phyloP scores from a whole-genome alignment of 53 echinoderm and acorn worm genomes.

The Hippasteria phrygiana region DNA sequence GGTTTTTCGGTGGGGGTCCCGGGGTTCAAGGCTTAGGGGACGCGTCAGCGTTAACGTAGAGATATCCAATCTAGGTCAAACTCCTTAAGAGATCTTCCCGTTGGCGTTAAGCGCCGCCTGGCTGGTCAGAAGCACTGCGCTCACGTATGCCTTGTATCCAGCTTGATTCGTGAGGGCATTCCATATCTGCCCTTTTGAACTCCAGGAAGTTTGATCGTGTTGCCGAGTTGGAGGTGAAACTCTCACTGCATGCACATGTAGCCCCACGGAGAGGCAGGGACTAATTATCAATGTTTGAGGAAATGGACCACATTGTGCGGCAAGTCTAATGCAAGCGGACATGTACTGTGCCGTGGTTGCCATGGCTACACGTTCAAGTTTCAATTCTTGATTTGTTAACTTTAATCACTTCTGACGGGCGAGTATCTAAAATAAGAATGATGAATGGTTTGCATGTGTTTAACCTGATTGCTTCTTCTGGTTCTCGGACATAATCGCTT shows the following conservation, averaged over 20 bases:
- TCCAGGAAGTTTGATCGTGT: conserved; percentile 22
- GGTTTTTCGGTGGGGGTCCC: neutral
- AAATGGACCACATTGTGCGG: conserved; percentile 3
- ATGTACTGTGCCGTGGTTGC: conserved; percentile 24
- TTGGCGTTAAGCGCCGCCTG: neutral
- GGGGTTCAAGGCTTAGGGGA: neutral
- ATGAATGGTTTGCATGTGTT: neutral
- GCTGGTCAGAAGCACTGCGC: neutral
- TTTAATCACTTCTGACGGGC: conserved; percentile 3
- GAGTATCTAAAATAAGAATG: conserved; percentile 14
- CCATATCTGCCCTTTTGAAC: neutral
- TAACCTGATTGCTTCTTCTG: neutral
- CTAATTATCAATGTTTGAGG: conserved; percentile 46
- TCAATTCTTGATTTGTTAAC: neutral
- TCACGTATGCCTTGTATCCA: neutral
- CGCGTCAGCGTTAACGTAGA: neutral
- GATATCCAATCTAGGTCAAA: conserved; percentile 44
- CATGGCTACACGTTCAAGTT: conserved; percentile 8
- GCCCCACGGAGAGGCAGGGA: conserved; percentile 15
- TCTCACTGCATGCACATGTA: no score
- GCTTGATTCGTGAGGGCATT: neutral
- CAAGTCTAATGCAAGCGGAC: neutral
- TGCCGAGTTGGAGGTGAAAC: neutral
- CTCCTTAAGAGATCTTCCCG: neutral
- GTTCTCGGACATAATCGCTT: neutral